Evolutionary conservation across 1,140 invertebrate species (phyloP).

Genomic region (Calycopis cecrops): DNA sequence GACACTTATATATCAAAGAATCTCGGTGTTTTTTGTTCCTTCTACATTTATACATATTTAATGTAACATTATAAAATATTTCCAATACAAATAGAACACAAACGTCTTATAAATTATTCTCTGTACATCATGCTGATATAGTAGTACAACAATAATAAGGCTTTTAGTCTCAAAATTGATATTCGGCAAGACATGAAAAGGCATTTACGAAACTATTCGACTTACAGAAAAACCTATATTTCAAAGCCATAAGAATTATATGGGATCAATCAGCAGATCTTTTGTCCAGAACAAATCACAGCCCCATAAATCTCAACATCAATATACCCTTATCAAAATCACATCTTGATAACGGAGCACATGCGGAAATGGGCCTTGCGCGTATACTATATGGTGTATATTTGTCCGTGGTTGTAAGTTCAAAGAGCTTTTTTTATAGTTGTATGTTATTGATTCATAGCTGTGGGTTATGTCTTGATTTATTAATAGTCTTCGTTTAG

Average conservation of each 20-base stretch:
- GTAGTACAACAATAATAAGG: too few relatives aligned
- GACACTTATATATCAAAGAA: too few relatives aligned
- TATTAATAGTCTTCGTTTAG: too few relatives aligned
- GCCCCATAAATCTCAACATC: not conserved
- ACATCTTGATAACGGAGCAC: not conserved
- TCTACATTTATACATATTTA: too few relatives aligned
- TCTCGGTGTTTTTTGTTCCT: too few relatives aligned
- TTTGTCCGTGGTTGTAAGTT: not conserved
- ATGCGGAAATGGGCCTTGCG: not conserved
- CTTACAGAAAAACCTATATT: not conserved
- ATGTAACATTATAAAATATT: too few relatives aligned
- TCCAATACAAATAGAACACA: too few relatives aligned
- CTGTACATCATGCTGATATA: too few relatives aligned
- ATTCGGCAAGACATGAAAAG: too few relatives aligned
- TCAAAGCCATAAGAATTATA: slow-evolving; percentile 7
- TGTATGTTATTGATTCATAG: not conserved
- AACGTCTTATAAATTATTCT: too few relatives aligned
- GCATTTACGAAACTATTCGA: too few relatives aligned
- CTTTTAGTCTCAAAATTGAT: too few relatives aligned
- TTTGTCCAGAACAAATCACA: slow-evolving; percentile 6
- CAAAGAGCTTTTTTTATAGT: not conserved
- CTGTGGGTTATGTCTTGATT: not conserved
- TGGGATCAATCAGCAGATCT: slow-evolving; percentile 9
- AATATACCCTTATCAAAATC: slow-evolving; percentile 2
- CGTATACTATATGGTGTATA: not conserved